These are phyloP conservation scores for Rhineura floridana DNA, from an alignment of 2,113 vertebrate genomes.

Conservation along the genomic window DNA sequence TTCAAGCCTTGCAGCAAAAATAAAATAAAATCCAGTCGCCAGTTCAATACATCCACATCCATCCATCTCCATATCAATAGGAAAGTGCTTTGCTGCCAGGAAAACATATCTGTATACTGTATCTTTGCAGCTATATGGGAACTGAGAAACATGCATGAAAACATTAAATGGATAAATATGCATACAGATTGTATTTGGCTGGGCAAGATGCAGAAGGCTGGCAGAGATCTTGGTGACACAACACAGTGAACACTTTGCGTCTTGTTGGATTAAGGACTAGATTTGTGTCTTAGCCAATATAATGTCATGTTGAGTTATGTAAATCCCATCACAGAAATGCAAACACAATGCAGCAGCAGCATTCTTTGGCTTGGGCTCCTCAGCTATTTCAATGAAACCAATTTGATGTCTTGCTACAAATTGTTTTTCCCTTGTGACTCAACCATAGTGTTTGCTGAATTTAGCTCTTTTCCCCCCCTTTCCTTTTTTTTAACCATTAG, in stretches of 20 bases:
- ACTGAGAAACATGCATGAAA: constrained; percentile 44
- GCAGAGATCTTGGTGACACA: constrained; percentile 72
- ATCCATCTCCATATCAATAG: constrained; percentile 28
- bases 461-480: background rate
- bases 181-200: constrained; percentile 50
- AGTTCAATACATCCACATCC: rapidly evolving
- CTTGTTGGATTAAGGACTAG: constrained; percentile 77
- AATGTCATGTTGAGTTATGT: constrained; percentile 83
- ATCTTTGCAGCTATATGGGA: constrained; percentile 23
- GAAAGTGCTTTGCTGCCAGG: constrained; percentile 27
- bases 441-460: constrained; percentile 32
- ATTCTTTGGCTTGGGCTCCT: constrained; percentile 59
- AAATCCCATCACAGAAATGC: constrained; percentile 78
- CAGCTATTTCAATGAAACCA: constrained; percentile 67
- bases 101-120: constrained; percentile 30
- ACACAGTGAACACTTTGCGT: constrained; percentile 64
- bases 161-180: constrained; percentile 63
- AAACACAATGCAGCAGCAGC: constrained; percentile 75
- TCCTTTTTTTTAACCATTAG: constrained; percentile 27
- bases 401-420: constrained; percentile 68
- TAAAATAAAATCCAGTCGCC: constrained; percentile 12
- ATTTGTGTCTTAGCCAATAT: constrained; percentile 77
- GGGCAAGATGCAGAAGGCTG: constrained; percentile 53
- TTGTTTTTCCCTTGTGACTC: constrained; percentile 50
- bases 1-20: constrained; percentile 31